phyloP scores from a whole-genome alignment of 2,888 invertebrate species.

The Agrochola litura region DNA sequence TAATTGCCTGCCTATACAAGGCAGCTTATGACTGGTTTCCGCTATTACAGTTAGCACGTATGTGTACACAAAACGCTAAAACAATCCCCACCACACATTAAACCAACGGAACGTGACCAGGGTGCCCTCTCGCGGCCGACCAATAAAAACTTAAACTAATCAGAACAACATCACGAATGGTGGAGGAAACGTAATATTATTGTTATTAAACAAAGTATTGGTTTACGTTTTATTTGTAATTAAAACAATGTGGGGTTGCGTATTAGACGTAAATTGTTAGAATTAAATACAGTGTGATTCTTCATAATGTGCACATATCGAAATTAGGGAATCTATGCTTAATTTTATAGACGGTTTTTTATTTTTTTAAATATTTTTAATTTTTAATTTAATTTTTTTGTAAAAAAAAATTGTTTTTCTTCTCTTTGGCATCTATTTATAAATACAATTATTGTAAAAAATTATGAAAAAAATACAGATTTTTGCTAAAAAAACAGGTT shows the following conservation, averaged over 20 bases:
- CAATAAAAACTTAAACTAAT: slow-evolving; percentile 73
- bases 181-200: slow-evolving; percentile 67
- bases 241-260: slow-evolving; percentile 37
- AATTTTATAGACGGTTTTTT: too few species aligned
- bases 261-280: neutral
- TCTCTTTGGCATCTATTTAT: too few species aligned
- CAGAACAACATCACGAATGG: slow-evolving; percentile 71
- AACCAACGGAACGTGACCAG: slow-evolving; percentile 72
- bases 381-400: too few species aligned
- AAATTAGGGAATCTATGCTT: too few species aligned
- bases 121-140: slow-evolving; percentile 60
- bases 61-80: slow-evolving; percentile 66
- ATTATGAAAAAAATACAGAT: too few species aligned
- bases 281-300: too few species aligned
- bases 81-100: slow-evolving; percentile 65
- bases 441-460: too few species aligned
- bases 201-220: slow-evolving; percentile 65
- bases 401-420: too few species aligned
- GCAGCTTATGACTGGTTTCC: slow-evolving; percentile 70
- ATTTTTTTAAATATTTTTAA: too few species aligned
- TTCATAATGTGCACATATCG: too few species aligned
- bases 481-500: too few species aligned
- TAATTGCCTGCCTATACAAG: slow-evolving; percentile 64
- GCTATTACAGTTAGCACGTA: slow-evolving; percentile 68
- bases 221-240: slow-evolving; percentile 50